Evolutionary conservation across 2,113 vertebrate genomes (phyloP).

Genomic region (Albula glossodonta): DNA sequence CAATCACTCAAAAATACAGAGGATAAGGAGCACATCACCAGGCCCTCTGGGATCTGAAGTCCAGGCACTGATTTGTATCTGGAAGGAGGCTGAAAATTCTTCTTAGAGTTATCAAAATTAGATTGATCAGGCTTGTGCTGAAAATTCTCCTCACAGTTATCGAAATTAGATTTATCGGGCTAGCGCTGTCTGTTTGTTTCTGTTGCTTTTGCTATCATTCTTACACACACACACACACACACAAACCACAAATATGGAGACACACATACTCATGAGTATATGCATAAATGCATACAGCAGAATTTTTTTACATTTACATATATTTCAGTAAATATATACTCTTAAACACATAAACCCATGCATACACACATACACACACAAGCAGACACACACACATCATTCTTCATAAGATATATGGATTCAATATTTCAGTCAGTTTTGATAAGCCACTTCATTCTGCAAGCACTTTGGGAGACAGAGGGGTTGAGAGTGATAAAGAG

Average conservation of each 20-base stretch:
- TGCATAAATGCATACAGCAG: not conserved
- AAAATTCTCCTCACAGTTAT: not conserved
- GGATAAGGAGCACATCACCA: not conserved
- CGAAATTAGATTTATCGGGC: not conserved
- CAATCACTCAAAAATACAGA: not conserved
- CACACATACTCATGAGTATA: not conserved
- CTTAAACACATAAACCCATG: not conserved
- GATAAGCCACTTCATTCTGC: slow-evolving; percentile 30
- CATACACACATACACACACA: not conserved
- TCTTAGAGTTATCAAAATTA: not conserved
- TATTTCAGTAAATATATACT: not conserved
- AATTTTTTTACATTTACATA: too few relatives aligned
- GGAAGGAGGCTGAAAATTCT: not conserved
- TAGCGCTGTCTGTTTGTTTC: not conserved
- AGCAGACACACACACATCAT: slow-evolving; percentile 4
- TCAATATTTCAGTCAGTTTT: slow-evolving; percentile 25
- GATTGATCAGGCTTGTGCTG: not conserved
- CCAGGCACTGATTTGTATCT: not conserved
- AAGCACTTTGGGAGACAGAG: slow-evolving; percentile 8
- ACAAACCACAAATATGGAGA: not conserved
- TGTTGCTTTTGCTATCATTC: not conserved
- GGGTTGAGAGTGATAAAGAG: slow-evolving; percentile 19
- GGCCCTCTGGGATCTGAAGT: not conserved
- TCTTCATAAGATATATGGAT: slow-evolving; percentile 15
- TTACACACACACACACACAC: not conserved